A percentile compares a stretch with the other conserved stretches of the same genome.
phyloP scores from a whole-genome alignment of 2,113 vertebrate genomes.

The Alaudala cheleensis region DNA sequence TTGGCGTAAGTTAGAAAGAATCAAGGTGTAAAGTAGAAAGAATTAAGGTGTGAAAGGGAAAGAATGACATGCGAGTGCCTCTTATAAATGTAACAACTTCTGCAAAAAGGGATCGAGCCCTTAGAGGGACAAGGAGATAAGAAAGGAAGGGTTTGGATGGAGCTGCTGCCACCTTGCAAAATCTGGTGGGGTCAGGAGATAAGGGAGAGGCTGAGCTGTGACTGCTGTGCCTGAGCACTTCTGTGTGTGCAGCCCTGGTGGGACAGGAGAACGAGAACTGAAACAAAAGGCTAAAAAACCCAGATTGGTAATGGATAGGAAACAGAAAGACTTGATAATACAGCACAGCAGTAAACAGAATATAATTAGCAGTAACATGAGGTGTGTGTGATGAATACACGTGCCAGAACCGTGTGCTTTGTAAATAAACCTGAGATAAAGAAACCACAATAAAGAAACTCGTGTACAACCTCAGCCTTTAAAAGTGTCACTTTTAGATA shows the following conservation, averaged over 20 bases:
- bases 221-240: rapidly evolving
- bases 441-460: background rate
- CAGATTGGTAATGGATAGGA: background rate
- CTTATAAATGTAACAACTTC: rapidly evolving
- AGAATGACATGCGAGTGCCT: background rate
- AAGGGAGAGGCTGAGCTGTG: rapidly evolving
- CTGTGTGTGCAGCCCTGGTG: background rate
- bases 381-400: background rate
- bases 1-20: rapidly evolving
- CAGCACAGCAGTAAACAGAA: background rate
- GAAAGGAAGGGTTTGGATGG: background rate
- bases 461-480: background rate
- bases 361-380: too few relatives aligned
- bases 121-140: too few relatives aligned
- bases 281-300: background rate
- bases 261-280: too few relatives aligned
- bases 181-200: too few relatives aligned
- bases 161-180: background rate
- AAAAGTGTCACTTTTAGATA: background rate
- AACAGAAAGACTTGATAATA: background rate
- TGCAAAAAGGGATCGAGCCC: background rate
- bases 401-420: rapidly evolving
- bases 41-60: background rate
- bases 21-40: background rate
- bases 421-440: background rate